phyloP scores from a whole-genome alignment of 2,888 invertebrate genomes.

The Aphelenchoides bicaudatus region DNA sequence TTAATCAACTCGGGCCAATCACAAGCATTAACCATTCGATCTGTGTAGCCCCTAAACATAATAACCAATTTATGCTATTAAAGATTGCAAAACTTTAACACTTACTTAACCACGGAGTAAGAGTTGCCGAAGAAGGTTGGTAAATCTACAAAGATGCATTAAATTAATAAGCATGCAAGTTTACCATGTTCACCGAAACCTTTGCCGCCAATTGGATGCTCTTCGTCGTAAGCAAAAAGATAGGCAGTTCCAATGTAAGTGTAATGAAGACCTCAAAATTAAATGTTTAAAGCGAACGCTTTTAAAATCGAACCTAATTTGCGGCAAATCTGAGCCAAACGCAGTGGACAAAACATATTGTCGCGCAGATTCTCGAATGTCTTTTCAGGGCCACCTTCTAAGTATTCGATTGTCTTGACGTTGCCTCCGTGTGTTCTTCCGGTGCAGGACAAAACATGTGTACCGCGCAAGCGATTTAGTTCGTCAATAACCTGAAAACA shows the following conservation, averaged over 20 bases:
- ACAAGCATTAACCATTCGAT: slow-evolving; percentile 39
- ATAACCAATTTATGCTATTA: too few species aligned
- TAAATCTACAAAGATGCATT: slow-evolving; percentile 38
- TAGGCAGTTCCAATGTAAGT: slow-evolving; percentile 60
- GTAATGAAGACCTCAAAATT: slow-evolving; percentile 54
- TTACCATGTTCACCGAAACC: slow-evolving; percentile 49
- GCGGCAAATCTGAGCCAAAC: slow-evolving; percentile 46
- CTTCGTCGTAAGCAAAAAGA: slow-evolving; percentile 56
- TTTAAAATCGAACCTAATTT: too few species aligned
- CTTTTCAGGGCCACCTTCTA: slow-evolving; percentile 57
- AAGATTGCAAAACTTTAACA: too few species aligned
- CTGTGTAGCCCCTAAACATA: slow-evolving; percentile 58
- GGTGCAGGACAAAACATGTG: slow-evolving; percentile 59
- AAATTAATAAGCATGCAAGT: background rate
- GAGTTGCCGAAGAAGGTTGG: slow-evolving; percentile 59
- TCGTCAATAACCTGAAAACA: slow-evolving; percentile 46
- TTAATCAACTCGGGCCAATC: slow-evolving; percentile 48
- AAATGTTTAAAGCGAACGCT: slow-evolving; percentile 27
- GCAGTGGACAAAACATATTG: slow-evolving; percentile 54
- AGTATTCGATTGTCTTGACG: slow-evolving; percentile 54
- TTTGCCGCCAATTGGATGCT: slow-evolving; percentile 52
- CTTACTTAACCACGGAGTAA: slow-evolving; percentile 59
- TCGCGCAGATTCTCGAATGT: slow-evolving; percentile 54
- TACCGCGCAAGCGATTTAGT: slow-evolving; percentile 43
- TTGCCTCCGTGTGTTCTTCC: slow-evolving; percentile 46